Conservation (phyloP, 2,888 invertebrate genomes). For the Diloba caeruleocephala region DNA sequence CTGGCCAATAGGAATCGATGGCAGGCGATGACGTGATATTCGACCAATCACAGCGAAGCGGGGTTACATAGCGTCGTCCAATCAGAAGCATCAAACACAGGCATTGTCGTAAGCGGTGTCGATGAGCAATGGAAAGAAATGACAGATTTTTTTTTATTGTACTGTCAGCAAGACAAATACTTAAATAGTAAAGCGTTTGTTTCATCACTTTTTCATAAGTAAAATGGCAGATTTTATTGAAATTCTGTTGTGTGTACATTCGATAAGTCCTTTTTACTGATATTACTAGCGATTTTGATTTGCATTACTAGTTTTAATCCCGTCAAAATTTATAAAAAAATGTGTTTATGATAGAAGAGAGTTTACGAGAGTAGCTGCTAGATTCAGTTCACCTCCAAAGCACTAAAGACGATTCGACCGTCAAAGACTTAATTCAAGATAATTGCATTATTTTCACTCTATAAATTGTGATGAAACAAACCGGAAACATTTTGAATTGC, state of each 20-base stretch:
- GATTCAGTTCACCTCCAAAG: no score
- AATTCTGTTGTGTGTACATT: no score
- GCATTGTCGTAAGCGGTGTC: conserved; percentile 69
- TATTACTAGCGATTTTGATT: no score
- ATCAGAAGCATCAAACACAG: conserved; percentile 68
- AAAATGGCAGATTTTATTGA: background rate
- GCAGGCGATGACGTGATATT: conserved; percentile 27
- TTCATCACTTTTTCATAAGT: background rate
- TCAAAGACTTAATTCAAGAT: no score
- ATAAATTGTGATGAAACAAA: background rate
- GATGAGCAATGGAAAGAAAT: conserved; percentile 74
- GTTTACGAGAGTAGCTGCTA: no score
- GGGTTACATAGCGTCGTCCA: conserved; percentile 62
- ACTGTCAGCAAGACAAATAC: conserved; percentile 25
- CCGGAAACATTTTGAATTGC: conserved; percentile 5
- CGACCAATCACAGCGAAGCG: conserved; percentile 65
- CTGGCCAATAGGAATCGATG: conserved; percentile 82
- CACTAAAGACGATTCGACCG: no score
- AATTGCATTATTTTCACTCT: no score
- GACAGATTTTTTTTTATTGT: conserved; percentile 51
- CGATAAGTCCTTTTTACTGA: no score
- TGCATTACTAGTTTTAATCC: no score
- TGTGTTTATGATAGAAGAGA: no score
- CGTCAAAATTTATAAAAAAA: no score
- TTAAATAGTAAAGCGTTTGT: background rate